A percentile compares a stretch with the other conserved stretches of the same genome.
Conservation (phyloP, 2,888 invertebrate genomes). For the Tipula confusa region DNA sequence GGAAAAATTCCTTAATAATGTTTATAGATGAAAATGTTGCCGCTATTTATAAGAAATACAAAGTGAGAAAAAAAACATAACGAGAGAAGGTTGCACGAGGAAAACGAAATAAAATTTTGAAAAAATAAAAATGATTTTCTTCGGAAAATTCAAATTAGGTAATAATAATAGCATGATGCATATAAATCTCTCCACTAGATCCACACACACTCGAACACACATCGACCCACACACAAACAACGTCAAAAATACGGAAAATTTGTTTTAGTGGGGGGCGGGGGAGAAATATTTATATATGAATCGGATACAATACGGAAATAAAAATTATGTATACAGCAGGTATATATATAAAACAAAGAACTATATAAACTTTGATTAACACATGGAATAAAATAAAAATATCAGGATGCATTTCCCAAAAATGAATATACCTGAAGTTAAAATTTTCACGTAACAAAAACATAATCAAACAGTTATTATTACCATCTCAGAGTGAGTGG, state of each 20-base stretch:
- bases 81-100: not conserved
- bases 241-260: not conserved
- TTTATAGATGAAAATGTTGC: not conserved
- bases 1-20: not conserved
- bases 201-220: too few relatives aligned
- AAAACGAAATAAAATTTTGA: not conserved
- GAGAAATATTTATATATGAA: not conserved
- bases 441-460: not conserved
- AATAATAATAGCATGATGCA: not conserved
- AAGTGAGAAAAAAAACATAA: not conserved
- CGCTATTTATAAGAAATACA: not conserved
- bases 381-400: not conserved
- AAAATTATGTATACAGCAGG: not conserved
- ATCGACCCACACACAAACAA: not conserved
- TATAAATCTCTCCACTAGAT: not conserved
- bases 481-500: not conserved
- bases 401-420: not conserved
- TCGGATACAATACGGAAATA: not conserved
- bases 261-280: not conserved
- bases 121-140: not conserved
- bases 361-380: not conserved
- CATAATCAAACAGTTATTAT: not conserved
- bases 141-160: conserved; percentile 20
- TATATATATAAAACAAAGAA: not conserved
- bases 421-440: not conserved